Conservation (phyloP, 1,140 invertebrate genomes). For the Drosophila guanche region DNA sequence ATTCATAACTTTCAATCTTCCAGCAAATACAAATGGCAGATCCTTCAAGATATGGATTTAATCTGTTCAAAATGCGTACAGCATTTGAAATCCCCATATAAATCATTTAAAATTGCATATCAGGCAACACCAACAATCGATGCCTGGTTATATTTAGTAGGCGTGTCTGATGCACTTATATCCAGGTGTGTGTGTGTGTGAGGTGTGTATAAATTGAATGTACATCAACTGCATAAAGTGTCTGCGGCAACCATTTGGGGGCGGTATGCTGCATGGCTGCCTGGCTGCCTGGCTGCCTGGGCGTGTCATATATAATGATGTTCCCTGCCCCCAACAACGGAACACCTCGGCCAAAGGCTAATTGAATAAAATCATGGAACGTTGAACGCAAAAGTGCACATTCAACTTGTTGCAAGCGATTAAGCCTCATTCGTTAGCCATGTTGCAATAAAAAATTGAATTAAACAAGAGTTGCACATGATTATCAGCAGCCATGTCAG, state of each 20-base stretch:
- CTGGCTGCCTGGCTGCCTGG: constrained; percentile 15
- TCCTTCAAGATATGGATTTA: too few relatives aligned
- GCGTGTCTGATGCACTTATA: constrained; percentile 30
- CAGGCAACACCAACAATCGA: constrained; percentile 27
- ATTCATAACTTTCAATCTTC: too few relatives aligned
- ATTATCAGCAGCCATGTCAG: not conserved
- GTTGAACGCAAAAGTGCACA: constrained; percentile 26
- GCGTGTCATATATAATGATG: constrained; percentile 43
- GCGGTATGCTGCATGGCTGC: not conserved
- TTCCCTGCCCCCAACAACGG: constrained; percentile 18
- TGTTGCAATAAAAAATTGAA: constrained; percentile 31
- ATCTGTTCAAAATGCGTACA: too few relatives aligned
- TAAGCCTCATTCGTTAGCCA: constrained; percentile 21
- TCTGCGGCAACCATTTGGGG: not conserved
- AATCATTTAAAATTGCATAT: not conserved
- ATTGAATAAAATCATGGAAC: constrained; percentile 54
- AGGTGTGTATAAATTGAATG: constrained; percentile 33
- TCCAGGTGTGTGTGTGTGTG: constrained; percentile 8
- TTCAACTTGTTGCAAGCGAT: constrained; percentile 58
- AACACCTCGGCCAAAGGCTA: constrained; percentile 28
- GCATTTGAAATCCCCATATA: not conserved
- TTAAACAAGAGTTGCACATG: constrained; percentile 34
- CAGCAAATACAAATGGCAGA: too few relatives aligned
- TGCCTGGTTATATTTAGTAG: constrained; percentile 21
- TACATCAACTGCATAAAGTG: constrained; percentile 2